A percentile compares a stretch with the other conserved stretches of the same genome.
phyloP scores from a whole-genome alignment of 2,888 invertebrate species.

The Anthrax anthrax region DNA sequence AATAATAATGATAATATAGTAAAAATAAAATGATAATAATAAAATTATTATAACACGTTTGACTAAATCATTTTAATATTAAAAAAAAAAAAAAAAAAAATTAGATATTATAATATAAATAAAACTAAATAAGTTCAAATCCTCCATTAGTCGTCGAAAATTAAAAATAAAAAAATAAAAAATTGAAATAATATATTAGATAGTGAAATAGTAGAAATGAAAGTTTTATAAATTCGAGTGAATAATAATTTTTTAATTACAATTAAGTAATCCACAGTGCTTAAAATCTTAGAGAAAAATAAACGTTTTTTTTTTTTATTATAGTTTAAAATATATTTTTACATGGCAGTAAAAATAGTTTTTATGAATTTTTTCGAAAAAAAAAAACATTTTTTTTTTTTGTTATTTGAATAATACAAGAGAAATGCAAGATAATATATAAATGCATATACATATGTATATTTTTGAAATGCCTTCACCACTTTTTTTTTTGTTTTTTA shows the following conservation, averaged over 20 bases:
- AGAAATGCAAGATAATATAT: neutral
- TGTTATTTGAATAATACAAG: neutral
- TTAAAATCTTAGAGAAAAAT: neutral
- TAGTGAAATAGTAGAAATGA: too few species aligned
- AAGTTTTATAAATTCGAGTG: neutral
- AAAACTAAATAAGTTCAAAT: too few species aligned
- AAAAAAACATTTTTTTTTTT: too few species aligned
- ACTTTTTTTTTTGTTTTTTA: neutral
- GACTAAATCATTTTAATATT: too few species aligned
- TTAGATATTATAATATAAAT: too few species aligned
- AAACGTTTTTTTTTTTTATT: too few species aligned
- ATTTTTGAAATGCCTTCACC: too few species aligned
- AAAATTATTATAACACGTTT: neutral
- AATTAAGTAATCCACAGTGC: neutral
- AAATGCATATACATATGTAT: too few species aligned
- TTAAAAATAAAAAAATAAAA: neutral
- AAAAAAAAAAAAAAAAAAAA: too few species aligned
- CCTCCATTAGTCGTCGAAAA: neutral
- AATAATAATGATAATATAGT: too few species aligned
- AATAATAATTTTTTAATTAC: neutral
- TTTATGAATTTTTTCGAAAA: neutral
- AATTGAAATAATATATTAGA: neutral
- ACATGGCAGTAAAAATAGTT: neutral
- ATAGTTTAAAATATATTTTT: too few species aligned
- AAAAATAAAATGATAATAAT: neutral